Evolutionary conservation across 2,888 invertebrate genomes (phyloP).

Genomic region (Anticlea derivata): DNA sequence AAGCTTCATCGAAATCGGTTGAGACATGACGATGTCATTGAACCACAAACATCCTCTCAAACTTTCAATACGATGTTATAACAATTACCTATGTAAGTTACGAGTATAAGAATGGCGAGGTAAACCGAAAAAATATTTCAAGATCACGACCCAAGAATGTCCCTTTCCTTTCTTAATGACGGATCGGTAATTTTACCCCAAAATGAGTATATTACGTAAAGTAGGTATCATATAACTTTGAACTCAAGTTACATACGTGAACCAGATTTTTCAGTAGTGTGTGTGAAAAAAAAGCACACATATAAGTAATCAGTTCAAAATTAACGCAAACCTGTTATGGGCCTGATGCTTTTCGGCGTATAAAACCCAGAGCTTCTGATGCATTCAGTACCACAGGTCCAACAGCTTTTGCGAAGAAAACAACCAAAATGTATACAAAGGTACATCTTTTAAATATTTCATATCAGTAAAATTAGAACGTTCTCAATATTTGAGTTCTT

Average conservation of each 20-base stretch:
- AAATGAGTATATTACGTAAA: conserved; percentile 65
- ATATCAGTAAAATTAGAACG: neutral
- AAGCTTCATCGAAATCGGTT: no score
- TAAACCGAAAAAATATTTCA: conserved; percentile 21
- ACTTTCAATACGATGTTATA: no score
- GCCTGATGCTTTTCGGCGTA: conserved; percentile 49
- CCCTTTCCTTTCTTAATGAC: conserved; percentile 37
- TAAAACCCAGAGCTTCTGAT: conserved; percentile 52
- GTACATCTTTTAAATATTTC: conserved; percentile 17
- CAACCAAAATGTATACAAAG: conserved; percentile 48
- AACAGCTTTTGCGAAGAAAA: conserved; percentile 45
- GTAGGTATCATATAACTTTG: conserved; percentile 59
- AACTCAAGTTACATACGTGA: conserved; percentile 41
- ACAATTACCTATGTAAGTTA: no score
- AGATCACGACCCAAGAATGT: conserved; percentile 29
- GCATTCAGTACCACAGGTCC: conserved; percentile 46
- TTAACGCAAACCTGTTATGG: conserved; percentile 51
- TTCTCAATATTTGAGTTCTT: neutral
- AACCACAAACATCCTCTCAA: no score
- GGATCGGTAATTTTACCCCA: conserved; percentile 37
- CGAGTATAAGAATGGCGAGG: conserved; percentile 3
- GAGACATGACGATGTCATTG: no score
- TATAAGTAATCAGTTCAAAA: conserved; percentile 38
- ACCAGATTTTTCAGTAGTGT: conserved; percentile 47
- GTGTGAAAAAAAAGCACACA: conserved; percentile 42